phyloP scores from a whole-genome alignment of 1,140 invertebrate species.

The Dreissena rostriformis region DNA sequence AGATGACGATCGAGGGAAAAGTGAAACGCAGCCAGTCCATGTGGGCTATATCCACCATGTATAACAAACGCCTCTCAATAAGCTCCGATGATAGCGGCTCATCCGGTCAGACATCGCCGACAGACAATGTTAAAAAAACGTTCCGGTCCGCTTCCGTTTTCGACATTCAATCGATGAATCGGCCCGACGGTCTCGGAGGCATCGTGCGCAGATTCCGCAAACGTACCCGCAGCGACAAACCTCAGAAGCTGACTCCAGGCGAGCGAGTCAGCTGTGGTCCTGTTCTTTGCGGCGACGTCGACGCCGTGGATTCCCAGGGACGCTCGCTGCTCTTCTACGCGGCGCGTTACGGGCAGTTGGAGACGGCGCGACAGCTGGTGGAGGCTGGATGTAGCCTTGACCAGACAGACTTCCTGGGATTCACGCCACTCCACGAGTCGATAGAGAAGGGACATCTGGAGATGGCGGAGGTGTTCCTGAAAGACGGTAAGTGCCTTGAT shows the following conservation, averaged over 20 bases:
- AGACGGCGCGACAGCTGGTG: slow-evolving; percentile 40
- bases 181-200: not conserved
- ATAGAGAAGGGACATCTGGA: slow-evolving; percentile 52
- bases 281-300: slow-evolving; percentile 36
- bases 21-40: slow-evolving; percentile 42
- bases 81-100: not conserved
- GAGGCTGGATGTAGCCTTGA: slow-evolving; percentile 54
- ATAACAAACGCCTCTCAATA: not conserved
- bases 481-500: slow-evolving; percentile 50
- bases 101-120: not conserved
- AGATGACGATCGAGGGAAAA: slow-evolving; percentile 19
- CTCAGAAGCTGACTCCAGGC: not conserved
- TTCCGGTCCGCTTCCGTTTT: not conserved
- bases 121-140: not conserved
- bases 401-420: slow-evolving; percentile 25
- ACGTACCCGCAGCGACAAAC: not conserved
- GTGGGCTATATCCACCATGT: not conserved
- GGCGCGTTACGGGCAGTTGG: slow-evolving; percentile 53
- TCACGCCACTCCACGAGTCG: slow-evolving; percentile 54
- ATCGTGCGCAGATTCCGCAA: slow-evolving; percentile 23
- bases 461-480: slow-evolving; percentile 45
- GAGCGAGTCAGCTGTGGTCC: slow-evolving; percentile 24
- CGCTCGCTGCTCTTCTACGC: slow-evolving; percentile 54
- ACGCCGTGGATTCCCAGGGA: slow-evolving; percentile 35
- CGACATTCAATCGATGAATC: not conserved